Percentiles rank a stretch among this genome's conserved stretches.
Conservation (phyloP, 2,797 vertebrate species). For the Babyrousa celebensis region DNA sequence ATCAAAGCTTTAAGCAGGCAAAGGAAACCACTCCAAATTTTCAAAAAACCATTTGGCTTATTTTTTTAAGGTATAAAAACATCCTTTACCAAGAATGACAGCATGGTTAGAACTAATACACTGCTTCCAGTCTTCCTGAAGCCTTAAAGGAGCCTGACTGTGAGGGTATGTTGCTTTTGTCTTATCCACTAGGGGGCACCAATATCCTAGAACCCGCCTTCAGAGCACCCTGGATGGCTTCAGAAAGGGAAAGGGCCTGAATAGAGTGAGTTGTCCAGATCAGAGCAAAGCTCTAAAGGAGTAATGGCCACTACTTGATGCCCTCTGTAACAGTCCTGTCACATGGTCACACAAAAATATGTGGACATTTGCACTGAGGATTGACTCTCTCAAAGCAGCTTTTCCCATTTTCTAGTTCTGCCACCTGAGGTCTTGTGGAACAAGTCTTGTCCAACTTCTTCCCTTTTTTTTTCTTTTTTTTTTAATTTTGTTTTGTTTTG, state of each 20-base stretch:
- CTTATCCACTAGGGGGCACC: not conserved
- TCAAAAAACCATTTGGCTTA: not conserved
- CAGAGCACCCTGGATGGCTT: not conserved
- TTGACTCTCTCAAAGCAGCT: not conserved
- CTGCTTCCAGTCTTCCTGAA: not conserved
- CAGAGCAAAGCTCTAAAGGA: not conserved
- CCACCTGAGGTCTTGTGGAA: not conserved
- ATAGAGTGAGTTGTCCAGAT: fast-evolving
- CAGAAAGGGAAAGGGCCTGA: no score
- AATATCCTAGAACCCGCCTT: not conserved
- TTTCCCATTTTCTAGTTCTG: not conserved
- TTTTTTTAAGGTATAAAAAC: not conserved
- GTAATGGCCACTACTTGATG: not conserved
- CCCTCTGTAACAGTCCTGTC: not conserved
- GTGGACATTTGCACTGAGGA: not conserved
- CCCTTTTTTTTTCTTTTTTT: no score
- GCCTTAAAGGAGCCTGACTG: not conserved
- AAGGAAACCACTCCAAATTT: not conserved
- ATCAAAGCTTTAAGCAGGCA: not conserved
- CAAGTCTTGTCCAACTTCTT: not conserved
- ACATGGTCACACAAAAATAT: no score
- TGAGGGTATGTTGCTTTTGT: no score
- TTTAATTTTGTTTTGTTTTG: no score
- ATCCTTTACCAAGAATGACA: not conserved
- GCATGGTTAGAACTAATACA: not conserved